phyloP scores from a whole-genome alignment of 2,888 invertebrate genomes.

The Synergus itoensis region DNA sequence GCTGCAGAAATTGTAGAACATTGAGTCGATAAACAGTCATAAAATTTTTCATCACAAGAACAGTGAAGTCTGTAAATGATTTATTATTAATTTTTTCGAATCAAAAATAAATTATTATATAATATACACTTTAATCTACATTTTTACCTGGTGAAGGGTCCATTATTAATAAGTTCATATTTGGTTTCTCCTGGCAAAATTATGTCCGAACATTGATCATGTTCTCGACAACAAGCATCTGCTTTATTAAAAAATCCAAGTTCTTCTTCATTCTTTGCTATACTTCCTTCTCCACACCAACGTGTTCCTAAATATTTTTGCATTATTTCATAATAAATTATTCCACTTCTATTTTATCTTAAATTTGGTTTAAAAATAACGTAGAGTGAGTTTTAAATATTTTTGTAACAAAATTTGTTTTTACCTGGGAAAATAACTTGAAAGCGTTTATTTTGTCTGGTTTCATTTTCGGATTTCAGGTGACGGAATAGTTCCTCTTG shows the following conservation, averaged over 20 bases:
- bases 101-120: no score
- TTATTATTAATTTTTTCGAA: no score
- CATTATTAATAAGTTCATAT: background rate
- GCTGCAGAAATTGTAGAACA: slow-evolving; percentile 10
- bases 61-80: background rate
- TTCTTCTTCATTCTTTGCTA: background rate
- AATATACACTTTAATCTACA: background rate
- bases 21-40: background rate
- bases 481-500: background rate
- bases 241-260: slow-evolving; percentile 16
- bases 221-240: slow-evolving; percentile 26
- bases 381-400: no score
- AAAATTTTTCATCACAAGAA: slow-evolving; percentile 15
- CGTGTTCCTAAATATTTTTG: slow-evolving; percentile 18
- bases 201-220: slow-evolving; percentile 28
- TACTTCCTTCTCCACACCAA: slow-evolving; percentile 31
- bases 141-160: background rate
- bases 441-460: background rate
- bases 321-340: background rate
- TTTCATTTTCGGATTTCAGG: background rate
- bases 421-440: slow-evolving; percentile 25
- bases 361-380: no score
- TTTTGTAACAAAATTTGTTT: background rate
- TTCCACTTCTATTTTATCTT: background rate
- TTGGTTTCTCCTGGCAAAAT: slow-evolving; percentile 5